phyloP scores from a whole-genome alignment of 1,140 invertebrate species.

The Apis laboriosa region DNA sequence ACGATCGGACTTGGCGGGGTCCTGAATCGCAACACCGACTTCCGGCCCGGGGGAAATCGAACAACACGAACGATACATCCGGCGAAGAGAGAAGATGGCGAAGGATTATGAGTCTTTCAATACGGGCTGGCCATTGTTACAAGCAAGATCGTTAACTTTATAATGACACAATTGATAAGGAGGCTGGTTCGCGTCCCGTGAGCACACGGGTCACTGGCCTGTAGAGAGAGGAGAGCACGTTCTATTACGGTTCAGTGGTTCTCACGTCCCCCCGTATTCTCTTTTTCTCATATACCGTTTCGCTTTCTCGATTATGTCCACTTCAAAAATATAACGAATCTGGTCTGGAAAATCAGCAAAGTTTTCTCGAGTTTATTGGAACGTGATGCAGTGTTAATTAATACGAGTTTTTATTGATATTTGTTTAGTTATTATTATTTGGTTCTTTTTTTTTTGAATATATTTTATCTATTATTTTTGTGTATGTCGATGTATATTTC shows the following conservation, averaged over 20 bases:
- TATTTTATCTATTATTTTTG: too few relatives aligned
- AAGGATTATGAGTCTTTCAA: slow-evolving; percentile 63
- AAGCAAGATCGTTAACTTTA: slow-evolving; percentile 69
- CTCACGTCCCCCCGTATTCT: slow-evolving; percentile 41
- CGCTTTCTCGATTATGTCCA: background rate
- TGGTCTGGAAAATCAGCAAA: background rate
- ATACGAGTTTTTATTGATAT: background rate
- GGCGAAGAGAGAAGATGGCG: slow-evolving; percentile 51
- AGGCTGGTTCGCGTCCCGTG: slow-evolving; percentile 53
- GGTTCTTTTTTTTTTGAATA: background rate
- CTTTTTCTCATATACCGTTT: background rate
- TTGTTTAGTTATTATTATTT: background rate
- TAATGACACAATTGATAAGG: slow-evolving; percentile 71
- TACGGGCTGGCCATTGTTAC: slow-evolving; percentile 56
- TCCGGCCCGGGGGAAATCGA: slow-evolving; percentile 62
- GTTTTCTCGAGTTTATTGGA: background rate
- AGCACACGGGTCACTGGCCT: slow-evolving; percentile 56
- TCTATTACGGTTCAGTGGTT: slow-evolving; percentile 59
- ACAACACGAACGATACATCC: slow-evolving; percentile 59
- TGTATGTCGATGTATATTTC: too few relatives aligned
- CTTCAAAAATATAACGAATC: background rate
- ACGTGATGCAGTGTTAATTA: background rate
- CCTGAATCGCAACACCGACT: slow-evolving; percentile 55
- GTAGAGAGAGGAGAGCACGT: slow-evolving; percentile 30
- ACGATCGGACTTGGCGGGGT: slow-evolving; percentile 10